phyloP scores from a whole-genome alignment of 92 coral and sea anemone genomes.

The Siderastrea siderea region DNA sequence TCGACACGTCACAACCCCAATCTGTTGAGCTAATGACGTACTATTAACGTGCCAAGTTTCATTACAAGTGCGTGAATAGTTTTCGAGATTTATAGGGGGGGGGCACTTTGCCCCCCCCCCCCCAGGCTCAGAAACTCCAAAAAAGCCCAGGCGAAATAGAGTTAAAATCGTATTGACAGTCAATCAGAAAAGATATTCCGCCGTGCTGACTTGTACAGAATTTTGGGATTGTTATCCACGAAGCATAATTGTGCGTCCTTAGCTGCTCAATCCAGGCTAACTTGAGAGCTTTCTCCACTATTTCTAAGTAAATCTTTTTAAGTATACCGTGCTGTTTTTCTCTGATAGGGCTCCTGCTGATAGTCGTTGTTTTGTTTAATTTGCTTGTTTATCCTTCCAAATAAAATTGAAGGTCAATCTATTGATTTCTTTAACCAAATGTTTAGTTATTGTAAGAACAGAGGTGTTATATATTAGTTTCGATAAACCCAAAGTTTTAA shows the following conservation, averaged over 20 bases:
- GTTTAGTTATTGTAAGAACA: constrained; percentile 16
- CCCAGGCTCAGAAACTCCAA: too few species aligned
- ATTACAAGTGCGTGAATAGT: too few species aligned
- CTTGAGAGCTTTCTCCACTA: constrained; percentile 18
- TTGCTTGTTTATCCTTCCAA: constrained; percentile 38
- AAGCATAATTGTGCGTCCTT: neutral
- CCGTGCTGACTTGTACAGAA: neutral
- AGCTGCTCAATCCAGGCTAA: constrained; percentile 10
- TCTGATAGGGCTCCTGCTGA: neutral
- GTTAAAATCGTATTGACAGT: constrained; percentile 7
- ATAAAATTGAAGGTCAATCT: constrained; percentile 27
- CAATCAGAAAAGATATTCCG: constrained; percentile 5
- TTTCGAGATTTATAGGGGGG: too few species aligned
- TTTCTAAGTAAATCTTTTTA: constrained; percentile 18
- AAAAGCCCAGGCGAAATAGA: too few species aligned
- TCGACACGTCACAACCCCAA: too few species aligned
- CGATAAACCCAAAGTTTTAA: constrained; percentile 19
- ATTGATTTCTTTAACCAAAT: constrained; percentile 17
- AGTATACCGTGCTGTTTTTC: constrained; percentile 3
- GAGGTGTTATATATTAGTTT: constrained; percentile 14
- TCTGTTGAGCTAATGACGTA: too few species aligned
- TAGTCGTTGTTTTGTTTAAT: constrained; percentile 23
- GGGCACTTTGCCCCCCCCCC: too few species aligned
- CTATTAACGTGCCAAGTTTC: too few species aligned
- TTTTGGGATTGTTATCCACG: constrained; percentile 16